Base-by-base conservation (phyloP, 2,888 invertebrate species). In the Drosophila percnosoma region DNA sequence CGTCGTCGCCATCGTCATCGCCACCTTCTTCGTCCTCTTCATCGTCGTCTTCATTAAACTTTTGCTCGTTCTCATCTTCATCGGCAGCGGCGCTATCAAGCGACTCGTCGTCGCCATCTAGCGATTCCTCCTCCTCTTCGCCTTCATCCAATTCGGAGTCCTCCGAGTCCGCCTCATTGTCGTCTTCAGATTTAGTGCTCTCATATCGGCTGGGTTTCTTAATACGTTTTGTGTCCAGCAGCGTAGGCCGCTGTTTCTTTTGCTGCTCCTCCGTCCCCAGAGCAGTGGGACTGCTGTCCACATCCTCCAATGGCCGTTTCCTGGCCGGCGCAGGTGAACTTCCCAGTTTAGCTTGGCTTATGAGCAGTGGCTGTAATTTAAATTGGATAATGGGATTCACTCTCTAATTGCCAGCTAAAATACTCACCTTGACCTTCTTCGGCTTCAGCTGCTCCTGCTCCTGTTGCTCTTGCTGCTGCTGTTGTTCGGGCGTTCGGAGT, bases 151-250 rank as follows among this genome's bases (percentile, higher is more conserved):
- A 11, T 7, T 85, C 85, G 0, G 88, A 85, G 11, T 83, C 83
- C 13, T 89, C 88, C 0, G 78, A 78, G 18, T 84, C 89, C 2
- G 69, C 86, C 13, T 84, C 90, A 24, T 92, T 91, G 7, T 91
- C 86, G 21, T 91, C 89, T 31, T 91, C 92, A 0, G 88, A 83
- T 53, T 91, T 91, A 4, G 82, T 87, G 73, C 86, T 91, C 63
- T 92, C 92, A 76, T 93, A 92, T 69, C 90, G 91, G 61, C 89
- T 92, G 15, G 87, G 82, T 40, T 91, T 91, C 51, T 92, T 92
- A 11, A 89, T 85, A 7, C 91, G 91, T 59, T 92, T 92, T 1
- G 88, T 89, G 68, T 92, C 92, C 15, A 93, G 75, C 24, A 93
- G 72, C 0, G 91, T 90, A 6, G 92, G 92, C 1, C 92, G 90